Conservation (phyloP, 2,113 vertebrate species). For the Perccottus glenii region DNA sequence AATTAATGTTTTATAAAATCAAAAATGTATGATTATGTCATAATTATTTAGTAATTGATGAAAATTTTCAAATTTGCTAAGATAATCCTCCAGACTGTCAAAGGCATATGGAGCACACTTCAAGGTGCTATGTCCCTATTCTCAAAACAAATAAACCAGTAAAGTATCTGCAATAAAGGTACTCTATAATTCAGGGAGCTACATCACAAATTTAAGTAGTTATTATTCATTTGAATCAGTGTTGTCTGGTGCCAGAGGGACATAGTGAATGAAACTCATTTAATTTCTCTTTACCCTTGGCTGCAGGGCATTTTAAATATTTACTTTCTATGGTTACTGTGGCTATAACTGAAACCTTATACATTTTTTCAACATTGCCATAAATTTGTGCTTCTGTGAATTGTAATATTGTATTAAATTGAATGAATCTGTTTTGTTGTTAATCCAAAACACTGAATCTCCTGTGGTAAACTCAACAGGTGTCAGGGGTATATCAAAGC, state of each 20-base stretch:
- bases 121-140: conserved; percentile 8
- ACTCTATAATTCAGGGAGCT: conserved; percentile 5
- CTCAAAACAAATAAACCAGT: conserved; percentile 4
- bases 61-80: background rate
- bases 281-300: background rate
- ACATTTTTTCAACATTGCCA: background rate
- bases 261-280: background rate
- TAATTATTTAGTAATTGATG: background rate
- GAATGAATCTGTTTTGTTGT: background rate
- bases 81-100: background rate
- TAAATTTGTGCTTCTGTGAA: conserved; percentile 5
- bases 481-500: conserved; percentile 98
- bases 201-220: background rate
- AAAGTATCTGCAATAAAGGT: background rate
- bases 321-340: too few relatives aligned
- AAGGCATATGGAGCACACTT: background rate
- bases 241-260: background rate
- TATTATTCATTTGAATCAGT: background rate
- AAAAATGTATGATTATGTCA: background rate
- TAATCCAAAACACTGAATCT: background rate
- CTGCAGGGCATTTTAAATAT: too few relatives aligned
- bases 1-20: background rate
- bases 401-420: conserved; percentile 3
- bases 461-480: conserved; percentile 69
- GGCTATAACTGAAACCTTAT: background rate